Evolutionary conservation across 2,797 vertebrate species (phyloP).

Genomic region (Lateolabrax maculatus): DNA sequence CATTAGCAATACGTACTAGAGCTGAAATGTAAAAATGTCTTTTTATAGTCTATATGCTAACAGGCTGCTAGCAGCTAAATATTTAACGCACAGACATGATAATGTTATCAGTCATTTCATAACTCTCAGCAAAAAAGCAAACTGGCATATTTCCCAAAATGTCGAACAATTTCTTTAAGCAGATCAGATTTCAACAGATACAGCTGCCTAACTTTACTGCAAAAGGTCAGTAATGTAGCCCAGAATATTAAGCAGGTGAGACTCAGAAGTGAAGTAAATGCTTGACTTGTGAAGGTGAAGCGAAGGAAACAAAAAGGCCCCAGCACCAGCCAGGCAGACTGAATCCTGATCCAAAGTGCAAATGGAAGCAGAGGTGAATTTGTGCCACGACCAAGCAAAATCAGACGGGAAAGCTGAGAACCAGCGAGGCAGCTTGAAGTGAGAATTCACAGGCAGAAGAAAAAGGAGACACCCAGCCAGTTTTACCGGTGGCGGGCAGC

Average conservation of each 20-base stretch:
- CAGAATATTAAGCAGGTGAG: neutral
- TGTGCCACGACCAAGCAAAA: conserved; percentile 1
- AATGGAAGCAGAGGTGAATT: neutral
- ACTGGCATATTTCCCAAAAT: no score
- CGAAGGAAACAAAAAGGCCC: conserved; percentile 5
- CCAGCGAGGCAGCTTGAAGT: conserved; percentile 15
- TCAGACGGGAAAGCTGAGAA: neutral
- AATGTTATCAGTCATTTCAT: neutral
- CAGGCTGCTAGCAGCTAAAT: no score
- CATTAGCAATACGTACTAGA: no score
- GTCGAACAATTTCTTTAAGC: no score
- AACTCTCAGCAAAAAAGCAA: no score
- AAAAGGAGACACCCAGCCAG: neutral
- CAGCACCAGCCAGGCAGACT: neutral
- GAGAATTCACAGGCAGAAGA: neutral
- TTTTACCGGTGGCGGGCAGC: conserved; percentile 68
- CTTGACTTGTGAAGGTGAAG: neutral
- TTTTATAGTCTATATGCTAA: neutral
- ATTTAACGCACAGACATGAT: no score
- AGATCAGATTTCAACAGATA: neutral
- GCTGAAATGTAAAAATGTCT: no score
- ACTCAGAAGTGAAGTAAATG: neutral
- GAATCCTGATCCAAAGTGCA: conserved; percentile 10
- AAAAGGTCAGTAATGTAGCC: conserved; percentile 2
- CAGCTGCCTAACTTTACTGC: neutral